Percentiles rank a stretch among this genome's conserved stretches.
phyloP scores from a whole-genome alignment of 2,888 invertebrate species.

The Altica lythri region DNA sequence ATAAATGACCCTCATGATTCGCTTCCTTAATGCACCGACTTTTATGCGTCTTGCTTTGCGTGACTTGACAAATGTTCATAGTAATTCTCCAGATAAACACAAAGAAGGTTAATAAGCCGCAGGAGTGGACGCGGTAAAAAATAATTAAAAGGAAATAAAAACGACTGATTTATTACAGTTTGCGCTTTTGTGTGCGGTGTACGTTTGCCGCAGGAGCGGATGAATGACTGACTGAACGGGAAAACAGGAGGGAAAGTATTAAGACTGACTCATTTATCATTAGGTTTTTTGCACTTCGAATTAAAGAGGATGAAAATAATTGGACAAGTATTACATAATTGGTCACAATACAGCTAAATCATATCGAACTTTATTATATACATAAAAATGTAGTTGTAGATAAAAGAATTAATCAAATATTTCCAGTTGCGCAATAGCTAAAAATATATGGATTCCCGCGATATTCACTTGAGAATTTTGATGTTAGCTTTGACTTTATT shows the following conservation, averaged over 20 bases:
- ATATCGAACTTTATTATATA: no score
- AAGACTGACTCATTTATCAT: slow-evolving; percentile 12
- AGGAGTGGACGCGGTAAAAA: slow-evolving; percentile 24
- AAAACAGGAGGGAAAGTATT: neutral
- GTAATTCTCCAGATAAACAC: slow-evolving; percentile 19
- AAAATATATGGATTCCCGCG: no score
- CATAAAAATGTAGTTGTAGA: no score
- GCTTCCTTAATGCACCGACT: slow-evolving; percentile 5
- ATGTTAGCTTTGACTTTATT: slow-evolving; percentile 2
- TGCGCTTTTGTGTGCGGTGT: slow-evolving; percentile 18
- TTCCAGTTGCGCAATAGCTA: no score
- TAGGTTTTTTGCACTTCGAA: neutral
- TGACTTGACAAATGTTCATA: slow-evolving; percentile 23
- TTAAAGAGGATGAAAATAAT: neutral
- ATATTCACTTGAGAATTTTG: no score
- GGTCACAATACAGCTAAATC: no score
- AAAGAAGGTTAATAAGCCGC: slow-evolving; percentile 23
- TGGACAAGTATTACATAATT: no score
- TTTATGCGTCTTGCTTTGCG: slow-evolving; percentile 12
- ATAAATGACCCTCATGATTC: neutral
- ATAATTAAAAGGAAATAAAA: slow-evolving; percentile 26
- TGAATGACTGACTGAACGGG: neutral
- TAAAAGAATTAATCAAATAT: no score
- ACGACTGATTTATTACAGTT: slow-evolving; percentile 23
- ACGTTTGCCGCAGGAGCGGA: slow-evolving; percentile 5